These are phyloP conservation scores for Forpus xanthops DNA, from an alignment of 2,797 vertebrate genomes.

Conservation along the genomic window DNA sequence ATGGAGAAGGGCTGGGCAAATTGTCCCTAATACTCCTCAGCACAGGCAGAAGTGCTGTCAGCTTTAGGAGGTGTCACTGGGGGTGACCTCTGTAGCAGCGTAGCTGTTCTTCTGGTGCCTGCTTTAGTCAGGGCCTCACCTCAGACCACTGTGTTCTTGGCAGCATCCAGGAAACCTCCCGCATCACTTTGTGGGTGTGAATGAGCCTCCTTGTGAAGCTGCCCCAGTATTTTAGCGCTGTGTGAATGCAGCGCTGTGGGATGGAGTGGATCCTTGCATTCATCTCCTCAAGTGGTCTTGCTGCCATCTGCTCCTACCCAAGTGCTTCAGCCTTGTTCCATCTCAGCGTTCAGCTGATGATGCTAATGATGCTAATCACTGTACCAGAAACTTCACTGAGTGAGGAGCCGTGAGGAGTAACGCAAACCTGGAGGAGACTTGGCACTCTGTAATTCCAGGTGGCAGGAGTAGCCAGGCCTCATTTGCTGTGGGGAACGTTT, in stretches of 20 bases:
- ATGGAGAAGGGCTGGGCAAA: not conserved
- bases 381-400: constrained; percentile 9
- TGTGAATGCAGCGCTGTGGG: not conserved
- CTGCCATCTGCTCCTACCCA: constrained; percentile 40
- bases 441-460: not conserved
- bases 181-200: not conserved
- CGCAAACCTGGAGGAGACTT: not conserved
- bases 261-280: constrained; percentile 7
- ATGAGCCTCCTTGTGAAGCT: not conserved
- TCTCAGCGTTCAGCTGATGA: not conserved
- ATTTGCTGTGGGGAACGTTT: not conserved
- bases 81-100: not conserved
- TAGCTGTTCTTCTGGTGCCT: not conserved
- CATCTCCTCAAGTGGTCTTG: constrained; percentile 41
- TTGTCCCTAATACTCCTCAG: not conserved
- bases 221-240: constrained; percentile 19
- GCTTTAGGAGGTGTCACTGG: not conserved
- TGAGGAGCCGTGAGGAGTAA: not conserved
- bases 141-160: not conserved
- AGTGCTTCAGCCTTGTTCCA: constrained; percentile 29
- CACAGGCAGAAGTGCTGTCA: not conserved
- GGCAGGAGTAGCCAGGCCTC: not conserved
- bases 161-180: not conserved
- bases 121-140: not conserved
- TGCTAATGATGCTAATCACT: constrained; percentile 41